Evolutionary conservation across 2,888 invertebrate genomes (phyloP), one percentile per base, ranked within the genome.

Genomic region (Drosophila fulvimacula): DNA sequence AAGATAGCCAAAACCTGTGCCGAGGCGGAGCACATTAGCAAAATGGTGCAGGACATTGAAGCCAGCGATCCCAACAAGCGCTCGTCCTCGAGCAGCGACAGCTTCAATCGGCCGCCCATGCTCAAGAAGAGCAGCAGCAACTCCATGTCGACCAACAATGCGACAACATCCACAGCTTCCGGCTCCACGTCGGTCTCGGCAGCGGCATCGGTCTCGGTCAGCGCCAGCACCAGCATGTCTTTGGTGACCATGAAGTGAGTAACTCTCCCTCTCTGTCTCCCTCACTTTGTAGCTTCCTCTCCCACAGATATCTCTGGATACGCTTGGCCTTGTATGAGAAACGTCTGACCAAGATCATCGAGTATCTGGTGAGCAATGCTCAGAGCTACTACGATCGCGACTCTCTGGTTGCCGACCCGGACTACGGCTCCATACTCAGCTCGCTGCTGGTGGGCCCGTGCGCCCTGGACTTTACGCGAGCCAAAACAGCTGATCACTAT

Each of bases 381-480:
- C 95, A 94, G 90, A 95, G 96, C 79, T 98, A 97, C 92, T 98
- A 98, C 93, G 98, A 98, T 87, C 94, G 96, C 42, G 97, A 97
- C 88, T 96, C 98, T 0, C 92, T 98, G 56, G 97, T 98, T 1
- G 95, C 97, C 1, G 98, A 98, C 92, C 95, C 97, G 1, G 97
- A 98, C 88, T 97, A 95, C 92, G 98, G 98, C 11, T 97, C 96
- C 58, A 98, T 98, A 82, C 93, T 98, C 17, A 96, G 98, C 88
- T 98, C 98, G 0, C 93, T 98, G 68, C 93, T 98, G 21, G 98
- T 98, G 51, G 98, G 98, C 1, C 98, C 98, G 0, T 98, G 98
- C 93, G 98, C 98, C 7, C 93, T 98, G 82, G 98, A 98, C 90
- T 98, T 96, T 92, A 96, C 97, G 1, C 95, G 96, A 82, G 96